phyloP scores from a whole-genome alignment of 2,113 vertebrate genomes.

The Gymnocephalus cernua region DNA sequence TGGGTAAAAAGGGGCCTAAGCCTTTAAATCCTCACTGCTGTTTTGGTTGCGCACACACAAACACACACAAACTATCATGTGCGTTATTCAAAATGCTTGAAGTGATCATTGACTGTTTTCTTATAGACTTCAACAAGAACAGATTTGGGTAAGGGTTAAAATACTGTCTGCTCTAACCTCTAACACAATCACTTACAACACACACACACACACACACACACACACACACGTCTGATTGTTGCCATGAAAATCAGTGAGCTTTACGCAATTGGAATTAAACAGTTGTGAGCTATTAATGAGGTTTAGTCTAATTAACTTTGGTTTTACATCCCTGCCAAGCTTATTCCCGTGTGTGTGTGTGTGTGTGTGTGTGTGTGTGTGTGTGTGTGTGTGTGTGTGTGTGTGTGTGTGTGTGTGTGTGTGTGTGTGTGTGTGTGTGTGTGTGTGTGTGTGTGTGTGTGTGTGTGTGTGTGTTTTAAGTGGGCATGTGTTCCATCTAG shows the following conservation, averaged over 20 bases:
- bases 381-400: conserved; percentile 17
- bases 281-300: conserved; percentile 34
- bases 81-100: conserved; percentile 43
- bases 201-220: conserved; percentile 19
- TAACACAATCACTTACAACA: conserved; percentile 50
- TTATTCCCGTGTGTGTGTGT: conserved; percentile 20
- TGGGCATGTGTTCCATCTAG: conserved; percentile 25
- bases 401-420: conserved; percentile 12
- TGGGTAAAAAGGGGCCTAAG: conserved; percentile 30
- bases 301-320: conserved; percentile 46
- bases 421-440: conserved; percentile 6
- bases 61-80: background rate
- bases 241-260: conserved; percentile 21
- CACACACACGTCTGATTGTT: conserved; percentile 13
- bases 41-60: conserved; percentile 39
- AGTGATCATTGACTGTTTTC: conserved; percentile 44
- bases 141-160: conserved; percentile 69
- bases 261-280: conserved; percentile 31
- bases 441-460: conserved; percentile 2
- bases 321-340: conserved; percentile 20
- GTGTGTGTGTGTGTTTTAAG: conserved; percentile 15
- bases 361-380: conserved; percentile 25
- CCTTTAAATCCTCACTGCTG: conserved; percentile 45
- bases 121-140: conserved; percentile 61
- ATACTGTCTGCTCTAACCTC: conserved; percentile 41